Conservation (phyloP, 2,797 vertebrate genomes). For the Chaunax sp. region DNA sequence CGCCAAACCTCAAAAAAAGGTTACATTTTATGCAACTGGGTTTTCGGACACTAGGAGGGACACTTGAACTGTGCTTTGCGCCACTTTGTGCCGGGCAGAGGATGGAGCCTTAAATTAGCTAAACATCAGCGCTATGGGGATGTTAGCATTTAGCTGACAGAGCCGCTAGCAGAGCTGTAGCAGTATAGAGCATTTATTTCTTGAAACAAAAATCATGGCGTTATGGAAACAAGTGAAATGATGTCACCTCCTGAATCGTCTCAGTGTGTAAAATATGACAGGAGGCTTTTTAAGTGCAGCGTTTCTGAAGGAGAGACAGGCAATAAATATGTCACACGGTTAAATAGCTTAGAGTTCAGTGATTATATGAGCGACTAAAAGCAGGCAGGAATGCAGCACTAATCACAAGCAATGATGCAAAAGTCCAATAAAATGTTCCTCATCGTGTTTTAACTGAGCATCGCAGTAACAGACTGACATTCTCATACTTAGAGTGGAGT, state of each 20-base stretch:
- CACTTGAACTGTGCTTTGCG: too few relatives aligned
- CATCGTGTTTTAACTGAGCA: slow-evolving; percentile 52
- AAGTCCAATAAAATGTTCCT: slow-evolving; percentile 60
- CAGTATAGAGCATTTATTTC: too few relatives aligned
- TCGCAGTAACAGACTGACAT: slow-evolving; percentile 67
- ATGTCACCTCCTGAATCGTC: too few relatives aligned
- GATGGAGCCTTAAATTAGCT: too few relatives aligned
- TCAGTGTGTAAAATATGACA: not conserved
- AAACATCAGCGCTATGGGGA: not conserved
- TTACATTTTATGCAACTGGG: too few relatives aligned
- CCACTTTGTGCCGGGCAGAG: too few relatives aligned
- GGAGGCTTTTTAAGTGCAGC: not conserved
- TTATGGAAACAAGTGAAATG: too few relatives aligned
- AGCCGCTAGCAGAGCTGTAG: not conserved
- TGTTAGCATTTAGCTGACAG: not conserved
- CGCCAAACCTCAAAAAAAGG: too few relatives aligned
- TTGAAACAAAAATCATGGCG: too few relatives aligned
- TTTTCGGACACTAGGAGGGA: too few relatives aligned
- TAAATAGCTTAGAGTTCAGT: slow-evolving; percentile 64
- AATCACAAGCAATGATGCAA: slow-evolving; percentile 69
- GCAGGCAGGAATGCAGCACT: slow-evolving; percentile 70
- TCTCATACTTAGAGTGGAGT: slow-evolving; percentile 59
- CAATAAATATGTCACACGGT: slow-evolving; percentile 73
- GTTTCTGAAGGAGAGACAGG: slow-evolving; percentile 62
- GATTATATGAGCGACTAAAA: slow-evolving; percentile 60